Evolutionary conservation across 2,888 invertebrate species (phyloP).

Genomic region (Bursaphelenchus okinawaensis): DNA sequence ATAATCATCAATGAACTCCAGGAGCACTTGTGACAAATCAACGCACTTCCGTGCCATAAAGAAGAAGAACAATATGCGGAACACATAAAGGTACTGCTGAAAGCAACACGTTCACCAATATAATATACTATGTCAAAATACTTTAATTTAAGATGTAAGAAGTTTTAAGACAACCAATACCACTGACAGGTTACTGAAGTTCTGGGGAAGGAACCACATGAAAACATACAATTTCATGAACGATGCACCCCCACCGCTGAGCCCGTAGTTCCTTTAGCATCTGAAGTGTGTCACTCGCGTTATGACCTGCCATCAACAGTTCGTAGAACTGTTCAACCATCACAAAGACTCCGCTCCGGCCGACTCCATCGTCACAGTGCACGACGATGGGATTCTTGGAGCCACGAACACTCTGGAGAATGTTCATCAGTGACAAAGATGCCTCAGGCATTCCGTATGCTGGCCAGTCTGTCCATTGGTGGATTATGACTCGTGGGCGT

Average conservation of each 20-base stretch:
- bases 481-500: background rate
- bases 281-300: background rate
- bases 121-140: no score
- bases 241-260: slow-evolving; percentile 2
- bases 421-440: slow-evolving; percentile 5
- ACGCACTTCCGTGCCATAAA: slow-evolving; percentile 1
- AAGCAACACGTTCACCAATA: background rate
- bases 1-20: slow-evolving; percentile 15
- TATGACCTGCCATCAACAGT: background rate
- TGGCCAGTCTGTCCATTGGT: slow-evolving; percentile 8
- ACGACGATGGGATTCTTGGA: slow-evolving; percentile 8
- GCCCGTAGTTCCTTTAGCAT: slow-evolving; percentile 5
- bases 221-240: slow-evolving; percentile 9
- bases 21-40: slow-evolving; percentile 12
- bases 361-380: slow-evolving; percentile 11
- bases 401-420: slow-evolving; percentile 1
- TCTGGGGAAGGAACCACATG: no score
- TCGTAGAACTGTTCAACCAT: slow-evolving; percentile 5
- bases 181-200: no score
- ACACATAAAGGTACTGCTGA: slow-evolving; percentile 17
- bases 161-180: no score
- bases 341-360: slow-evolving; percentile 7
- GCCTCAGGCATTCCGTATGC: slow-evolving; percentile 8
- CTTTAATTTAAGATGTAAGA: no score
- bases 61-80: slow-evolving; percentile 13